phyloP scores from a whole-genome alignment of 1,140 invertebrate species.

The Eufriesea mexicana region DNA sequence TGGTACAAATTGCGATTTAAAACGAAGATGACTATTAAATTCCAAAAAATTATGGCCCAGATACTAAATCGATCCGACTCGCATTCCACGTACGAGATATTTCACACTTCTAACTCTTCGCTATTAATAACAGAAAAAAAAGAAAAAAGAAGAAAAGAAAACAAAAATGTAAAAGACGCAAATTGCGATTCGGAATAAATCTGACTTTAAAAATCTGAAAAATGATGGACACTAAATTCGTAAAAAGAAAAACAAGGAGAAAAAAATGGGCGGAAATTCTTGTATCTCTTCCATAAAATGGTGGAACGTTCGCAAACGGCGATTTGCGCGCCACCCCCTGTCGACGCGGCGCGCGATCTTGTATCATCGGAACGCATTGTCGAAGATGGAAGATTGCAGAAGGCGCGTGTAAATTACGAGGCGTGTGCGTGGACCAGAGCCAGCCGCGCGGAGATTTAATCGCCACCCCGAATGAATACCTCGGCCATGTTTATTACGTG shows the following conservation, averaged over 20 bases:
- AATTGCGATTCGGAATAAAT: too few relatives aligned
- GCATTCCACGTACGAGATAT: too few relatives aligned
- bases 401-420: slow-evolving; percentile 43
- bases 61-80: too few relatives aligned
- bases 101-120: too few relatives aligned
- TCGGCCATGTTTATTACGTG: slow-evolving; percentile 38
- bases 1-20: too few relatives aligned
- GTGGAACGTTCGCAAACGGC: not conserved
- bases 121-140: too few relatives aligned
- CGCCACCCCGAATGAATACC: slow-evolving; percentile 32
- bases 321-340: not conserved
- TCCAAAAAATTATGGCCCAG: too few relatives aligned
- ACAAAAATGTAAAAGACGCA: too few relatives aligned
- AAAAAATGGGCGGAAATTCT: not conserved
- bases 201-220: too few relatives aligned
- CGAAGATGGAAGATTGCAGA: slow-evolving; percentile 19
- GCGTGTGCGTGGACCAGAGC: slow-evolving; percentile 8
- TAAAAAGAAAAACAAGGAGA: not conserved
- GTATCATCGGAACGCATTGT: slow-evolving; percentile 4
- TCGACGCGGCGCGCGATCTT: slow-evolving; percentile 5
- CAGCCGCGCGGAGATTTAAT: slow-evolving; percentile 36
- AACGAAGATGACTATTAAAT: too few relatives aligned
- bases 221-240: too few relatives aligned
- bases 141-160: too few relatives aligned
- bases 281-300: not conserved